A percentile compares a stretch with the other conserved stretches of the same genome.
Evolutionary conservation across 1,140 invertebrate genomes (phyloP).

Genomic region (Argopecten irradians): DNA sequence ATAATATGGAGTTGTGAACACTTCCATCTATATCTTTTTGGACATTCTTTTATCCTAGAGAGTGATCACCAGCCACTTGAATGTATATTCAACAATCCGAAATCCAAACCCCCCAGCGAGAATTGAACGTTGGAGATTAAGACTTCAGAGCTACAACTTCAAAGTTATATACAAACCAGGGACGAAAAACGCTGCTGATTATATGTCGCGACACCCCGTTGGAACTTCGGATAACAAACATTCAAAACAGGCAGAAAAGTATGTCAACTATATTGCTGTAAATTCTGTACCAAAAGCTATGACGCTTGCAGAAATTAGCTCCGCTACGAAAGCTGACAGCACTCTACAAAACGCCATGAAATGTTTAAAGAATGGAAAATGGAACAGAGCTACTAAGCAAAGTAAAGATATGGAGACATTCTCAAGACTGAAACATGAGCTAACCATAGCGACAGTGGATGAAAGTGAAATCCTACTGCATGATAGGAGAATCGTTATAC

Average conservation of each 20-base stretch:
- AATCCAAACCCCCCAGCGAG: slow-evolving; percentile 35
- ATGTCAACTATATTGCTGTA: background rate
- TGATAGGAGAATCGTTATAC: slow-evolving; percentile 23
- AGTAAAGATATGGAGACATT: background rate
- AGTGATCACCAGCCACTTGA: slow-evolving; percentile 68
- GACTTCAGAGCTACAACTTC: slow-evolving; percentile 44
- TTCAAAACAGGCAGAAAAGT: background rate
- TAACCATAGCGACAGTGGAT: background rate
- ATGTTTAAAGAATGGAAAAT: background rate
- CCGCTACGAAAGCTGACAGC: background rate
- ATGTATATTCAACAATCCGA: slow-evolving; percentile 57
- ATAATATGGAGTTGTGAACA: slow-evolving; percentile 66
- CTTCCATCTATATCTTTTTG: slow-evolving; percentile 60
- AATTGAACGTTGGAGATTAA: slow-evolving; percentile 55
- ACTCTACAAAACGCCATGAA: background rate
- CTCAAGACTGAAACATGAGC: background rate
- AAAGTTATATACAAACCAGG: slow-evolving; percentile 7
- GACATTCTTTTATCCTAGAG: slow-evolving; percentile 61
- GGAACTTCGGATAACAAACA: background rate
- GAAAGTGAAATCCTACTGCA: slow-evolving; percentile 6
- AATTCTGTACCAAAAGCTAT: background rate
- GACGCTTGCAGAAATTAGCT: background rate
- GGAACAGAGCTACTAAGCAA: background rate
- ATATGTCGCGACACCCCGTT: slow-evolving; percentile 16
- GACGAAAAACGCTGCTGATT: background rate